Evolutionary conservation across 2,797 vertebrate species (phyloP).

Genomic region (Myotis vivesi): DNA sequence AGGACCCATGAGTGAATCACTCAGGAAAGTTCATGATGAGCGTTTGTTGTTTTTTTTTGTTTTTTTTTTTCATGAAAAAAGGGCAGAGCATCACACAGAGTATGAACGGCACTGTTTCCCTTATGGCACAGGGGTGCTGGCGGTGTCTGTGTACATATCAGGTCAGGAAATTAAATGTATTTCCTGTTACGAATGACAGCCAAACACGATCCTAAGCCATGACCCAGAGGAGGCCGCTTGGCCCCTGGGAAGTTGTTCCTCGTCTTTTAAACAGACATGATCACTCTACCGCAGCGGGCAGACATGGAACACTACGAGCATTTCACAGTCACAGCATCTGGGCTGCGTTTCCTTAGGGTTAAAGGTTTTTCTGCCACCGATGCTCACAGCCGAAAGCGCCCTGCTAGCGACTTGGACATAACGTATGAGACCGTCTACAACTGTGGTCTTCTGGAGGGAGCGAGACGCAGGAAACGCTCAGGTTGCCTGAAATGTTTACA

Average conservation of each 20-base stretch:
- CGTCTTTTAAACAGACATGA: background rate
- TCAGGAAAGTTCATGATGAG: background rate
- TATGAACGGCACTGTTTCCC: background rate
- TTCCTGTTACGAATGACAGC: background rate
- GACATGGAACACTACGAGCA: background rate
- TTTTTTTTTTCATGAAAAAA: background rate
- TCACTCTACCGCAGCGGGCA: background rate
- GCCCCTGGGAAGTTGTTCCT: background rate
- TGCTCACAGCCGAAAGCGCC: background rate
- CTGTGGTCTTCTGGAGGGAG: background rate
- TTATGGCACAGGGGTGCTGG: background rate
- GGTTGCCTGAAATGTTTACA: background rate
- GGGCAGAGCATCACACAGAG: background rate
- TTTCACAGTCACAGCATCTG: background rate
- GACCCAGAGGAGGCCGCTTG: background rate
- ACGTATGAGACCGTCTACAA: background rate
- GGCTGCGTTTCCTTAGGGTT: background rate
- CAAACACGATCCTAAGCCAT: background rate
- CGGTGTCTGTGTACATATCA: background rate
- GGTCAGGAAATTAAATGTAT: constrained; percentile 13
- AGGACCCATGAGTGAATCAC: background rate
- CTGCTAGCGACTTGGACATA: background rate
- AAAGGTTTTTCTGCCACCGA: background rate
- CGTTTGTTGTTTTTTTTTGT: background rate
- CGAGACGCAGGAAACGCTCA: background rate